Percentiles rank a stretch among this genome's conserved stretches.
Evolutionary conservation across 2,888 invertebrate genomes (phyloP).

Genomic region (Xanthostigma xanthostigma): DNA sequence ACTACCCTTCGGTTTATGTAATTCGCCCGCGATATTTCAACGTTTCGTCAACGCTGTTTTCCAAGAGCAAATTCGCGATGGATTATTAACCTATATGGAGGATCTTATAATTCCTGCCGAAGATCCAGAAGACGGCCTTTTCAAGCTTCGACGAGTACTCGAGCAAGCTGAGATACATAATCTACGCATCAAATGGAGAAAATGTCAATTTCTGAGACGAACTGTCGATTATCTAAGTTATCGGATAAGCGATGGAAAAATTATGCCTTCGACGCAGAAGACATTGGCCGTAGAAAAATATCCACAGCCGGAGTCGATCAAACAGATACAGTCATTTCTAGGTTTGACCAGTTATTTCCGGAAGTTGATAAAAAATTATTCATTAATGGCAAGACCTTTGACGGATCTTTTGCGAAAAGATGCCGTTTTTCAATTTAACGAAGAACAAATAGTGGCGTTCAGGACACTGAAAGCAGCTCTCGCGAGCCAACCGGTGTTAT

Average conservation of each 20-base stretch:
- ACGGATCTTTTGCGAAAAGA: too few relatives aligned
- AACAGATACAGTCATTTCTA: too few relatives aligned
- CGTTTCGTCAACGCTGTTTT: constrained; percentile 17
- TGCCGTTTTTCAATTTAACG: too few relatives aligned
- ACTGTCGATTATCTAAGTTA: constrained; percentile 16
- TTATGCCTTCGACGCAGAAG: not conserved
- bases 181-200: constrained; percentile 16
- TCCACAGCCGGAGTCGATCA: not conserved
- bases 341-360: not conserved
- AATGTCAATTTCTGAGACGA: constrained; percentile 16
- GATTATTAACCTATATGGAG: constrained; percentile 12
- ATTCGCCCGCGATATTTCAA: constrained; percentile 19
- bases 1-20: constrained; percentile 21
- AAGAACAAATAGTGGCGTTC: too few relatives aligned
- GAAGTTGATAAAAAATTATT: too few relatives aligned
- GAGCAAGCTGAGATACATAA: constrained; percentile 9
- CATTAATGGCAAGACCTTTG: too few relatives aligned
- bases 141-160: constrained; percentile 13
- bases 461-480: too few relatives aligned
- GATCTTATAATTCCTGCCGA: constrained; percentile 11
- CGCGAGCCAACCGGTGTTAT: too few relatives aligned
- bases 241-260: not conserved
- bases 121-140: constrained; percentile 11
- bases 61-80: constrained; percentile 10
- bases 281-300: not conserved